These are phyloP conservation scores for Microtus californicus DNA, from an alignment of 2,797 vertebrate species.

Conservation along the genomic window DNA sequence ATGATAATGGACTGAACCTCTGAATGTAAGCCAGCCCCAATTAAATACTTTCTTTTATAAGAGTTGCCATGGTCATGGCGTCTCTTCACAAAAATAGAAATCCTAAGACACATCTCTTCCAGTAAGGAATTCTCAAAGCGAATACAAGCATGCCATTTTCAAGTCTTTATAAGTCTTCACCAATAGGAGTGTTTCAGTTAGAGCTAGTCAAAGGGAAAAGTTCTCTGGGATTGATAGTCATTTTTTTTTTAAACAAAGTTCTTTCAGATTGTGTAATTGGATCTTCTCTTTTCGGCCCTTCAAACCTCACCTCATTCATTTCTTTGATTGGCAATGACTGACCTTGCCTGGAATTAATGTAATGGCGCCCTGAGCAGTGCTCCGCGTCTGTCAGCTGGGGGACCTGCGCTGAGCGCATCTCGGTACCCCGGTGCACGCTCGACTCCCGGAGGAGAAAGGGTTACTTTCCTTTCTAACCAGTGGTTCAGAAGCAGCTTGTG, in stretches of 20 bases:
- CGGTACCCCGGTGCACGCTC: constrained; percentile 59
- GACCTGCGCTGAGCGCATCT: constrained; percentile 65
- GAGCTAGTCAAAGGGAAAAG: constrained; percentile 66
- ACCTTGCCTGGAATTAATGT: constrained; percentile 77
- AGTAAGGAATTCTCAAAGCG: neutral
- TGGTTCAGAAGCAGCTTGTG: neutral
- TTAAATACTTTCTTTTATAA: neutral
- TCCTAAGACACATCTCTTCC: neutral
- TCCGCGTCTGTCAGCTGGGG: constrained; percentile 62
- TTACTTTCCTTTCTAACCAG: neutral
- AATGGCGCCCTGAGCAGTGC: constrained; percentile 53
- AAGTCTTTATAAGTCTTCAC: constrained; percentile 11
- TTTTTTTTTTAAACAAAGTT: constrained; percentile 41
- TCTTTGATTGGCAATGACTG: constrained; percentile 68
- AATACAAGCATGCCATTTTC: neutral
- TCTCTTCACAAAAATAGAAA: neutral
- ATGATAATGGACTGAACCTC: neutral
- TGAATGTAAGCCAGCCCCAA: no score
- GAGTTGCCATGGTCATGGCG: neutral
- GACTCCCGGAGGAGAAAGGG: constrained; percentile 77
- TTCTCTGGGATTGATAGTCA: constrained; percentile 64
- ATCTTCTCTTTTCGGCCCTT: constrained; percentile 52
- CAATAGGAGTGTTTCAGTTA: neutral
- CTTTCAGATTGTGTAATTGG: constrained; percentile 66
- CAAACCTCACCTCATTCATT: constrained; percentile 10